Base-by-base conservation (phyloP, 2,113 vertebrate genomes). In the Strix uralensis region DNA sequence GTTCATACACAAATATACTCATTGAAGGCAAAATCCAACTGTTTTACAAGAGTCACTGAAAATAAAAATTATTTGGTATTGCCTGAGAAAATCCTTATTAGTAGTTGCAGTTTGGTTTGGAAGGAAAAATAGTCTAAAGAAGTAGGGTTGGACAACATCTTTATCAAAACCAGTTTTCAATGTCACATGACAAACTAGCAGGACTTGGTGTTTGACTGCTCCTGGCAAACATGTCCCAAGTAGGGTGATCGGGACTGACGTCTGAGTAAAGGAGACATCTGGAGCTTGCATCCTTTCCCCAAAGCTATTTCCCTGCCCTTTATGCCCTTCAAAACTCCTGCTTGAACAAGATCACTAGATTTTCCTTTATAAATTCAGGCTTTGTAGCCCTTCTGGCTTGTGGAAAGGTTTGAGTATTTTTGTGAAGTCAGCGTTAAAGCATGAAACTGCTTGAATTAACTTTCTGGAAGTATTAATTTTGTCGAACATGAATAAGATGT, bases 401-500 rank as follows among this genome's bases (percentile, higher is more conserved):
- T 11, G 71, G 42, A 30, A 4, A 23, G 22, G 1, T 23, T 72
- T 9, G 36, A 7, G 25, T 19, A 1, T 36, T 77, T 23, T 16
- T 26, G 34, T 11, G 51, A 32, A 38, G n/a, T 14, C 55, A 17
- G 67, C 0, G 3, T 9, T 72, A 16, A 34, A 30, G 47, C 34
- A 4, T 3, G 32, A 38, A 65, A 34, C 0, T 0, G 65, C 1
- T 7, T 8, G 55, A 47, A 10, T 8, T 4, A 3, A 3, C 49
- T 54, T 51, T 8, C 13, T 11, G 27, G 29, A 1, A 0, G 6
- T 22, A 1, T 1, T 5, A 1, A 14, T 23, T 10, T 7, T 34
- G 5, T 6, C 7, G 81, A 11, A 6, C 7, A 0, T 0, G 40
- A 18, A 0, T 7, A 4, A 29, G n/a, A 2, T 2, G 44, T 3